Evolutionary conservation across 2,888 invertebrate genomes (phyloP).

Genomic region (Andrena praecox): DNA sequence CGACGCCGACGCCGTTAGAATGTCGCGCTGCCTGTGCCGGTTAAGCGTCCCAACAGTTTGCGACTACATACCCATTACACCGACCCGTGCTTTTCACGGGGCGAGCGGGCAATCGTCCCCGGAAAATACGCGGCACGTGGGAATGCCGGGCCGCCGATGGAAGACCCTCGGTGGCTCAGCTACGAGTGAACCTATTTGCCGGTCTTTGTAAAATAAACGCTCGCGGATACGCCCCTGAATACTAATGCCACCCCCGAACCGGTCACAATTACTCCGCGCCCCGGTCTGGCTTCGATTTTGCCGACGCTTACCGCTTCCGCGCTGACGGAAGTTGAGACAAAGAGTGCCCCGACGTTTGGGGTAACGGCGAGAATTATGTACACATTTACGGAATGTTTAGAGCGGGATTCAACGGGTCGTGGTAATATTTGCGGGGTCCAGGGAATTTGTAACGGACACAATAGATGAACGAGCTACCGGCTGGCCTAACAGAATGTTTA

Average conservation of each 20-base stretch:
- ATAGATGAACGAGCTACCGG: too few species aligned
- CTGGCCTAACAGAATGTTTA: too few species aligned
- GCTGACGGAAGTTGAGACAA: slow-evolving; percentile 38
- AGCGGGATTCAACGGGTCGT: slow-evolving; percentile 14
- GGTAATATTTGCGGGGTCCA: slow-evolving; percentile 12
- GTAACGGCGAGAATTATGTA: slow-evolving; percentile 17
- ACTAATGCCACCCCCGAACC: slow-evolving; percentile 73
- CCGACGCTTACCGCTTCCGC: not conserved
- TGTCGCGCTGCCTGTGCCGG: slow-evolving; percentile 75
- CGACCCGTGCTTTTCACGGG: slow-evolving; percentile 59
- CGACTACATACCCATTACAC: slow-evolving; percentile 82
- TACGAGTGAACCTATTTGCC: slow-evolving; percentile 75
- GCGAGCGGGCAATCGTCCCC: slow-evolving; percentile 19
- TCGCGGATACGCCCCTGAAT: slow-evolving; percentile 77
- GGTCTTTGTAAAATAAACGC: slow-evolving; percentile 82
- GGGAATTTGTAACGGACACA: not conserved
- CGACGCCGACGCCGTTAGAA: slow-evolving; percentile 64
- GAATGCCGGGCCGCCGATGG: slow-evolving; percentile 19
- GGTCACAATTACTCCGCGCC: slow-evolving; percentile 24
- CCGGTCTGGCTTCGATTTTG: slow-evolving; percentile 20
- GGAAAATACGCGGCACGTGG: slow-evolving; percentile 59
- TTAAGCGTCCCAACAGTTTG: slow-evolving; percentile 68
- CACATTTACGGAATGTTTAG: slow-evolving; percentile 28
- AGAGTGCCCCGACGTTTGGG: slow-evolving; percentile 6
- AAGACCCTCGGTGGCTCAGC: slow-evolving; percentile 30